Evolutionary conservation across 2,797 vertebrate genomes (phyloP).

Genomic region (Tapirus indicus): DNA sequence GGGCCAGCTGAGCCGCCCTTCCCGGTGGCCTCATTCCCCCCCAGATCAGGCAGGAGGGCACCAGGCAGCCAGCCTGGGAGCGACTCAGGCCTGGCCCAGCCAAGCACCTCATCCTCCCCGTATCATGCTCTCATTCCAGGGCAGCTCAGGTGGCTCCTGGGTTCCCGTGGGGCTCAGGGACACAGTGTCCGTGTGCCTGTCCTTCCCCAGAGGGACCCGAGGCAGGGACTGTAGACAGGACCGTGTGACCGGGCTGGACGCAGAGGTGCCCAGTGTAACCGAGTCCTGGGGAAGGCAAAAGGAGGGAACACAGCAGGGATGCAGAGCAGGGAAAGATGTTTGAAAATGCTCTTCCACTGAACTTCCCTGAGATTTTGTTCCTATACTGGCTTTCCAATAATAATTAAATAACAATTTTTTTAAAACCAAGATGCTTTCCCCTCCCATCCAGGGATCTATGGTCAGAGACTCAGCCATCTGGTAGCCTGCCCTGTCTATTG

Average conservation of each 20-base stretch:
- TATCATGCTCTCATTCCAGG: not conserved
- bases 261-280: not conserved
- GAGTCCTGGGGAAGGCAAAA: not conserved
- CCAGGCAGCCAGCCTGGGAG: not conserved
- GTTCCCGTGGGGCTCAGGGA: not conserved
- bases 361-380: not conserved
- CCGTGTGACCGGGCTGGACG: not conserved
- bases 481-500: not conserved
- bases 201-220: constrained; percentile 1
- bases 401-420: not conserved
- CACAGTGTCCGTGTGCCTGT: not conserved
- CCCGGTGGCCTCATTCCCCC: not conserved
- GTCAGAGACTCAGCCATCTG: not conserved
- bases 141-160: constrained; percentile 48
- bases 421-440: not conserved
- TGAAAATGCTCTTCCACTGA: not conserved
- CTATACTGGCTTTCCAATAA: not conserved
- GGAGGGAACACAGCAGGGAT: accelerated
- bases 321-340: not conserved
- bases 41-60: not conserved
- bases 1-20: not conserved
- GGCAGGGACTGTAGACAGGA: not conserved
- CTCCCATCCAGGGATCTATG: not conserved
- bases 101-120: not conserved
- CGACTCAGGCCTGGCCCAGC: not conserved